Percentiles rank a stretch among this genome's conserved stretches.
Conservation (phyloP, 2,113 vertebrate species). For the Thunnus maccoyii region DNA sequence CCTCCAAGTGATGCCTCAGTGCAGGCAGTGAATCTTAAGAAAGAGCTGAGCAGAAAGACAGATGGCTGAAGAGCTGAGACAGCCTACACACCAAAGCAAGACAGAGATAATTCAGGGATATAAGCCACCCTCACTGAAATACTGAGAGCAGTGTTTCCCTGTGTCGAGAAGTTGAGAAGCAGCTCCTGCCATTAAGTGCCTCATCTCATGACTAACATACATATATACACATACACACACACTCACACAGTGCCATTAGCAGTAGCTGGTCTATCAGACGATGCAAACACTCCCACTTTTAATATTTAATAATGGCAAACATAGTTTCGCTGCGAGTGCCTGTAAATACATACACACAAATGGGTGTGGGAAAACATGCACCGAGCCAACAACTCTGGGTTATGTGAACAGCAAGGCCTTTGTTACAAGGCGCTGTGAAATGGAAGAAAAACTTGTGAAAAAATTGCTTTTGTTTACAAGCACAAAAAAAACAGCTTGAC, state of each 20-base stretch:
- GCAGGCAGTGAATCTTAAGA: constrained; percentile 12
- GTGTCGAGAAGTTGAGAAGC: constrained; percentile 13
- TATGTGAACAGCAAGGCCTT: constrained; percentile 1
- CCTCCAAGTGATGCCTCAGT: constrained; percentile 14
- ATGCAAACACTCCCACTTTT: constrained; percentile 66
- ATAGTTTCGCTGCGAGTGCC: constrained; percentile 20
- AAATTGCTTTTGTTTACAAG: constrained; percentile 13
- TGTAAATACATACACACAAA: constrained; percentile 55
- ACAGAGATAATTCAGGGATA: constrained; percentile 28
- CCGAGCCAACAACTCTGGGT: constrained; percentile 19
- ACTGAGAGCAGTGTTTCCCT: constrained; percentile 15
- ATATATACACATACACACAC: background rate
- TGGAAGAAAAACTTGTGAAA: background rate
- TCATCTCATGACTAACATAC: constrained; percentile 22
- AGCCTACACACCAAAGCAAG: constrained; percentile 17
- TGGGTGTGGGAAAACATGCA: constrained; percentile 33
- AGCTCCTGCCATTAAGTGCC: constrained; percentile 20
- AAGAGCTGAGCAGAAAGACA: constrained; percentile 44
- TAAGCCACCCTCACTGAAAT: constrained; percentile 29
- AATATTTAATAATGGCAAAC: constrained; percentile 75
- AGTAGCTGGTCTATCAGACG: constrained; percentile 59
- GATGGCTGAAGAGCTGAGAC: constrained; percentile 38
- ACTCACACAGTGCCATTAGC: constrained; percentile 58
- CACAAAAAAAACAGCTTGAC: constrained; percentile 6
- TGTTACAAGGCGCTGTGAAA: constrained; percentile 40